Percentiles rank a stretch among this genome's conserved stretches.
Conservation (phyloP, 2,797 vertebrate species). For the Danio jaintianensis region DNA sequence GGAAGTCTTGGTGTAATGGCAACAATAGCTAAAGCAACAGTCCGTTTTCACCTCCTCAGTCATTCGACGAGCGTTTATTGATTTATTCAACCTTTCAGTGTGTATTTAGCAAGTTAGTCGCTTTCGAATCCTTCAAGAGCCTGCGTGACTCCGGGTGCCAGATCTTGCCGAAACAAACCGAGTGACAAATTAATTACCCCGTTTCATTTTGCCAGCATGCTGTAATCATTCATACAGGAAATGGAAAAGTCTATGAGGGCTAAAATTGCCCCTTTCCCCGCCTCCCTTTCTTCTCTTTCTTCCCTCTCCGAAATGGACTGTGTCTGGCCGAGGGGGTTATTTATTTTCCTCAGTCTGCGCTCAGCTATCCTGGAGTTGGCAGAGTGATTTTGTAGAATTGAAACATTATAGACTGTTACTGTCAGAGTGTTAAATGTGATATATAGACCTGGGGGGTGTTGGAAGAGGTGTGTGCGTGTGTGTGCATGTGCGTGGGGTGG, state of each 20-base stretch:
- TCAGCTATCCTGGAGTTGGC: slow-evolving; percentile 95
- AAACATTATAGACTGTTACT: slow-evolving; percentile 99
- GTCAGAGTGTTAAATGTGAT: slow-evolving; percentile 99
- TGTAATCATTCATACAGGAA: slow-evolving; percentile 54
- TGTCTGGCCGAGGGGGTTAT: slow-evolving; percentile 88
- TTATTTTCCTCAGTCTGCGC: slow-evolving; percentile 97
- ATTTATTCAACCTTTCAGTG: slow-evolving; percentile 31
- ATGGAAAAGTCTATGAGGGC: slow-evolving; percentile 36
- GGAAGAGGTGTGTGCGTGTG: slow-evolving; percentile 34
- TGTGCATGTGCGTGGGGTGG: slow-evolving; percentile 59
- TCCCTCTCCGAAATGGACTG: slow-evolving; percentile 78
- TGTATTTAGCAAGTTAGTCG: slow-evolving; percentile 62
- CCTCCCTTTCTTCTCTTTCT: slow-evolving; percentile 19
- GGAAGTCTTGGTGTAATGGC: slow-evolving; percentile 10
- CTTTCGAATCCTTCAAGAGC: slow-evolving; percentile 54
- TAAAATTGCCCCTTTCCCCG: slow-evolving; percentile 26
- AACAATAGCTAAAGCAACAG: slow-evolving; percentile 37
- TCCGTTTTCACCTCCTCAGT: not conserved
- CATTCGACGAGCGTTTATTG: slow-evolving; percentile 27
- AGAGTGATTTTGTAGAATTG: slow-evolving; percentile 99
- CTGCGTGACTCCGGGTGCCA: slow-evolving; percentile 36
- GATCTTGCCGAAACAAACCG: slow-evolving; percentile 52
- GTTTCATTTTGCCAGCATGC: slow-evolving; percentile 42
- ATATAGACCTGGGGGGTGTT: slow-evolving; percentile 88
- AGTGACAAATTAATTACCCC: slow-evolving; percentile 54